Evolutionary conservation across 2,797 vertebrate species (phyloP).

Genomic region (Tympanoctomys barrerae): DNA sequence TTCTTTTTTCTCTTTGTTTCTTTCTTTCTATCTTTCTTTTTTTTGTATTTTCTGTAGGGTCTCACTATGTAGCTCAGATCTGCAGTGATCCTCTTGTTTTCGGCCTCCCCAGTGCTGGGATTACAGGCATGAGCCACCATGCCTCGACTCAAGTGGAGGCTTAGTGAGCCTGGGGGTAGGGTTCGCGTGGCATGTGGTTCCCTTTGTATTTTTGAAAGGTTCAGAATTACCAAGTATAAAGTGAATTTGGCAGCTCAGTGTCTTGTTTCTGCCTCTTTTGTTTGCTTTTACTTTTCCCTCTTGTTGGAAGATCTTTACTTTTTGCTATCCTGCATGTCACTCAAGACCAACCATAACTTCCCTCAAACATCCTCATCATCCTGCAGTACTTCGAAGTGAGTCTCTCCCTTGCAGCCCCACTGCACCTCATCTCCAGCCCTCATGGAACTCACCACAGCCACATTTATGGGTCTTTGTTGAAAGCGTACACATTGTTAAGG

Average conservation of each 20-base stretch:
- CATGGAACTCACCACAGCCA: not conserved
- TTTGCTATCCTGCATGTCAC: not conserved
- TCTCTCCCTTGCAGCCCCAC: not conserved
- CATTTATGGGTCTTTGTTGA: not conserved
- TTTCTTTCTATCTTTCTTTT: too few relatives aligned
- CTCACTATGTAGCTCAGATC: too few relatives aligned
- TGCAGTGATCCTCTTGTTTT: too few relatives aligned
- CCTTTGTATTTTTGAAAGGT: not conserved
- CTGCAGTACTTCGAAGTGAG: not conserved
- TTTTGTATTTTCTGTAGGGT: too few relatives aligned
- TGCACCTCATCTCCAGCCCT: not conserved
- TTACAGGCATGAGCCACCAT: too few relatives aligned
- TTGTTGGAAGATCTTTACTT: not conserved
- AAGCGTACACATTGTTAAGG: not conserved
- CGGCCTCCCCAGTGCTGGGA: too few relatives aligned
- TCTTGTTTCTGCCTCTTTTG: not conserved
- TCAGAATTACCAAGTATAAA: not conserved
- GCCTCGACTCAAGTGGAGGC: too few relatives aligned
- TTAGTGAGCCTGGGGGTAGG: too few relatives aligned
- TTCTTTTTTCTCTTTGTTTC: too few relatives aligned
- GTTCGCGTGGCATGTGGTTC: too few relatives aligned
- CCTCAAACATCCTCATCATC: not conserved
- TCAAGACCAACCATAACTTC: not conserved
- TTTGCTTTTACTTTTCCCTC: not conserved
- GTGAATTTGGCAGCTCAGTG: not conserved